Conservation (phyloP, 2,888 invertebrate species). For the Acanthosoma haemorrhoidale region DNA sequence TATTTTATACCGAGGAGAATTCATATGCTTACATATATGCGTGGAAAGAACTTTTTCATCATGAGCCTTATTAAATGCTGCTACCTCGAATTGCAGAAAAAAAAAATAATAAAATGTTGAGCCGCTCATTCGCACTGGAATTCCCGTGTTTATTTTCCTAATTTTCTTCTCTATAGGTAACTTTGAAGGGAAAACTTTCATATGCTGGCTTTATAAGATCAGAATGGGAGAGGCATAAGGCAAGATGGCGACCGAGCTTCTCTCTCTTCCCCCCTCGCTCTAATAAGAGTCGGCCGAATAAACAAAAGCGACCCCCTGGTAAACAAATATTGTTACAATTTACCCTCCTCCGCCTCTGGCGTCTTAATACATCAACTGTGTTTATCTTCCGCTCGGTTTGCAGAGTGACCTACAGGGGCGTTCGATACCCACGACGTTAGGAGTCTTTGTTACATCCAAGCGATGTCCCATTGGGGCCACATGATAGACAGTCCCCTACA, state of each 20-base stretch:
- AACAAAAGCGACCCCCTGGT: background rate
- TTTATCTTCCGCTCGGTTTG: slow-evolving; percentile 6
- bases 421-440: too few species aligned
- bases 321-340: slow-evolving; percentile 12
- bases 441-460: too few species aligned
- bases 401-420: background rate
- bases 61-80: too few species aligned
- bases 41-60: too few species aligned
- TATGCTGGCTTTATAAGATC: background rate
- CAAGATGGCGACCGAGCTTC: background rate
- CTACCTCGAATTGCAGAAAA: background rate
- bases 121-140: background rate
- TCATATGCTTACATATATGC: too few species aligned
- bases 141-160: background rate
- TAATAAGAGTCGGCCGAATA: background rate
- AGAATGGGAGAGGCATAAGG: background rate
- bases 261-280: too few species aligned
- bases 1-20: too few species aligned
- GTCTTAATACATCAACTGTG: slow-evolving; percentile 22
- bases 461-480: too few species aligned
- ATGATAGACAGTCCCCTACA: too few species aligned
- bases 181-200: background rate
- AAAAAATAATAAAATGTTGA: background rate
- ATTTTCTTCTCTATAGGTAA: too few species aligned
- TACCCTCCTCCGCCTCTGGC: slow-evolving; percentile 5